Percentiles rank a stretch among this genome's conserved stretches.
Evolutionary conservation across 2,888 invertebrate genomes (phyloP).

Genomic region (Acleris emargana): DNA sequence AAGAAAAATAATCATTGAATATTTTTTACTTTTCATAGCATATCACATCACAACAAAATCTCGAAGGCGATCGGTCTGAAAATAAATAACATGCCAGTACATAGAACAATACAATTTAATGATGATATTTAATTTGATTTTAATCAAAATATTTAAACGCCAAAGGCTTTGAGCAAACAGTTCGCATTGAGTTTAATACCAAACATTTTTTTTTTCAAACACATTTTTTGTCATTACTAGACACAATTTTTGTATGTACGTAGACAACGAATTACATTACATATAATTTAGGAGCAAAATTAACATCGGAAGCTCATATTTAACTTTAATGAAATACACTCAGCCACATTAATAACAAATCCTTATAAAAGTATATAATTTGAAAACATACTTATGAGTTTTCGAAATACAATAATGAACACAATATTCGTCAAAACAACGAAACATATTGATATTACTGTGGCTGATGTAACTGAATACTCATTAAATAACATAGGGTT

Average conservation of each 20-base stretch:
- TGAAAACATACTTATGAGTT: not conserved
- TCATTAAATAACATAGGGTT: conserved; percentile 61
- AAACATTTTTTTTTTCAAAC: conserved; percentile 46
- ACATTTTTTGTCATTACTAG: conserved; percentile 63
- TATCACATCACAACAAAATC: conserved; percentile 75
- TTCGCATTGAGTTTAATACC: conserved; percentile 63
- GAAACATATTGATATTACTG: conserved; percentile 44
- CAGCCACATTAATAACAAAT: conserved; percentile 30
- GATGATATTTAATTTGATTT: conserved; percentile 49
- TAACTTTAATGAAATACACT: conserved; percentile 28
- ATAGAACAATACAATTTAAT: conserved; percentile 54
- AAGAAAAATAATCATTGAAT: conserved; percentile 66
- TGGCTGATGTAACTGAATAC: conserved; percentile 45
- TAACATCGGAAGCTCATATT: conserved; percentile 72
- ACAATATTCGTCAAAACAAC: conserved; percentile 28
- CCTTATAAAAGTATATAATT: too few species aligned
- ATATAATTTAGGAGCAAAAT: conserved; percentile 63
- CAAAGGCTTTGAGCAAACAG: conserved; percentile 71
- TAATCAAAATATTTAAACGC: conserved; percentile 49
- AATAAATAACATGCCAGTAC: conserved; percentile 46
- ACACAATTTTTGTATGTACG: conserved; percentile 70
- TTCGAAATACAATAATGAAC: conserved; percentile 7
- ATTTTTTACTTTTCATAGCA: conserved; percentile 63
- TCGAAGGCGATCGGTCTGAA: conserved; percentile 70
- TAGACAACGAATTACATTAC: conserved; percentile 50